phyloP scores from a whole-genome alignment of 2,113 vertebrate genomes.

The Laticauda colubrina region DNA sequence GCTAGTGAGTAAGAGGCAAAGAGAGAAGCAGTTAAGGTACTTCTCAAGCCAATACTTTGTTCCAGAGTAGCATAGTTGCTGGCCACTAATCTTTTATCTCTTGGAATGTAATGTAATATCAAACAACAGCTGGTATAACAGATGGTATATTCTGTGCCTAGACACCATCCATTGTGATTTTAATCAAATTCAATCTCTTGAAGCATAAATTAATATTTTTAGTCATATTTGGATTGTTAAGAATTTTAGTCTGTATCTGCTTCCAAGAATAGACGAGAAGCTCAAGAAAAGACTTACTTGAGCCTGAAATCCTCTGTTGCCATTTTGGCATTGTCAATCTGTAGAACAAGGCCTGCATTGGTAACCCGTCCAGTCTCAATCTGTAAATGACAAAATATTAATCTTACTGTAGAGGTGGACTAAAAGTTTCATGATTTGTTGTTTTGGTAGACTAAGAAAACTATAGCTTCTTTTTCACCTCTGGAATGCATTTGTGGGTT shows the following conservation, averaged over 20 bases:
- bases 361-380: slow-evolving; percentile 69
- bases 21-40: background rate
- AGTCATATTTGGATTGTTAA: background rate
- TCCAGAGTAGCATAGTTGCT: slow-evolving; percentile 37
- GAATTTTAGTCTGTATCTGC: slow-evolving; percentile 17
- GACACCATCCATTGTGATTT: background rate
- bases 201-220: slow-evolving; percentile 16
- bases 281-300: slow-evolving; percentile 70
- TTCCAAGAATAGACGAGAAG: slow-evolving; percentile 2
- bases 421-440: background rate
- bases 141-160: background rate
- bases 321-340: slow-evolving; percentile 78
- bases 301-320: slow-evolving; percentile 77
- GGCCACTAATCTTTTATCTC: slow-evolving; percentile 15
- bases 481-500: background rate
- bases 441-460: background rate
- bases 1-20: background rate
- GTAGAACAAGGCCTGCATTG: slow-evolving; percentile 73
- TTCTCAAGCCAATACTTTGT: background rate
- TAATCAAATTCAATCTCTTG: slow-evolving; percentile 36
- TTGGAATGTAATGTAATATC: background rate
- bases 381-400: slow-evolving; percentile 60
- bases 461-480: background rate
- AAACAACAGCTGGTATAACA: background rate
- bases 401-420: background rate